phyloP scores from a whole-genome alignment of 2,797 vertebrate species.

The Oryzias dopingdopingensis region DNA sequence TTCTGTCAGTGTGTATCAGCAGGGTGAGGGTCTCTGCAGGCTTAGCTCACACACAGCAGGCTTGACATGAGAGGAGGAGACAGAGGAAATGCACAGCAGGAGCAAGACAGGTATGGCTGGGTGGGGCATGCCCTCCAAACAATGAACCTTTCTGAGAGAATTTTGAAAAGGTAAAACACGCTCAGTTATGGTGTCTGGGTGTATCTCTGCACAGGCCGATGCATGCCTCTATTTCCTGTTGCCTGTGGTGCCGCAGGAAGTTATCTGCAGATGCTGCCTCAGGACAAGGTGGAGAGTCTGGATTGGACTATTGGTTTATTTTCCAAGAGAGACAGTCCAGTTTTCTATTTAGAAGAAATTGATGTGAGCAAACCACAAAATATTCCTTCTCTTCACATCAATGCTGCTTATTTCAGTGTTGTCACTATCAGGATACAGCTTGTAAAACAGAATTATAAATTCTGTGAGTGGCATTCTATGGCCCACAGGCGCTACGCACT shows the following conservation, averaged over 20 bases:
- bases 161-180: constrained; percentile 47
- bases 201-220: constrained; percentile 38
- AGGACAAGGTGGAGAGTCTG: constrained; percentile 10
- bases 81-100: constrained; percentile 36
- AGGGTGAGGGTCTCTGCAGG: constrained; percentile 5
- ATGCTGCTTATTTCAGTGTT: not conserved
- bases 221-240: constrained; percentile 45
- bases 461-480: no score
- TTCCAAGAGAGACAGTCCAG: constrained; percentile 9
- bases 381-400: not conserved
- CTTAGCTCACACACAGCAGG: constrained; percentile 9
- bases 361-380: not conserved
- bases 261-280: constrained; percentile 31
- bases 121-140: constrained; percentile 33
- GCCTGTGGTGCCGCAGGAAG: constrained; percentile 33
- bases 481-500: no score
- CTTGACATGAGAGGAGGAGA: constrained; percentile 53
- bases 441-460: no score
- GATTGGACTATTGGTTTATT: constrained; percentile 19
- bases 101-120: no score
- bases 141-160: constrained; percentile 34
- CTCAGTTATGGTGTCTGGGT: constrained; percentile 34
- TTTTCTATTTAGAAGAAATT: constrained; percentile 6
- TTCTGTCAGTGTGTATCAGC: not conserved
- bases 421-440: no score